Conservation (phyloP, 1,140 invertebrate genomes). For the Trachymyrmex septentrionalis region DNA sequence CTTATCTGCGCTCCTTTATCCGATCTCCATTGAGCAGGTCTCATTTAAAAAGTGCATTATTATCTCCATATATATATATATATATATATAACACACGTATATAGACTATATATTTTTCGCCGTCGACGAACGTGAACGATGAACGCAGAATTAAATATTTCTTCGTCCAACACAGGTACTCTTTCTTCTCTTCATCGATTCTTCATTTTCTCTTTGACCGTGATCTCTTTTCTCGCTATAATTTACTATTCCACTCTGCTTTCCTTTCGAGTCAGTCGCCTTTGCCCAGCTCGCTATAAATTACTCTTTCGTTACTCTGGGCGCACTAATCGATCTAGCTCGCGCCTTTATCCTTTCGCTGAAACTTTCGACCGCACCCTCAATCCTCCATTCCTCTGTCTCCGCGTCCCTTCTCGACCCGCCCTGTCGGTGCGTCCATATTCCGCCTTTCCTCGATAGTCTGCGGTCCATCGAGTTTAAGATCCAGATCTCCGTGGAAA, state of each 20-base stretch:
- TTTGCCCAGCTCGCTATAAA: constrained; percentile 59
- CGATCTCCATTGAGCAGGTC: constrained; percentile 50
- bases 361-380: constrained; percentile 65
- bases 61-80: constrained; percentile 26
- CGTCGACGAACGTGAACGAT: constrained; percentile 9
- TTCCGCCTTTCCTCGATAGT: constrained; percentile 31
- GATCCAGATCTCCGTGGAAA: constrained; percentile 63
- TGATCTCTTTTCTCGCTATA: constrained; percentile 51
- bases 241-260: constrained; percentile 53
- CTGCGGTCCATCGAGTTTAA: constrained; percentile 30
- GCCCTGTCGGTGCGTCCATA: constrained; percentile 12
- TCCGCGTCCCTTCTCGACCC: constrained; percentile 16
- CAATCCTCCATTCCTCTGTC: constrained; percentile 16
- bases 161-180: constrained; percentile 6
- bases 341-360: constrained; percentile 56
- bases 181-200: constrained; percentile 40
- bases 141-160: constrained; percentile 63
- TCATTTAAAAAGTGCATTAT: constrained; percentile 65
- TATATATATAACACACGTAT: background rate
- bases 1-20: constrained; percentile 54
- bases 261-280: constrained; percentile 43
- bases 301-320: constrained; percentile 58
- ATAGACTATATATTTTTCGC: constrained; percentile 7
- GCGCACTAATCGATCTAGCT: constrained; percentile 61
- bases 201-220: constrained; percentile 32